A percentile compares a stretch with the other conserved stretches of the same genome.
phyloP scores from a whole-genome alignment of 2,113 vertebrate genomes.

The Sigmodon hispidus region DNA sequence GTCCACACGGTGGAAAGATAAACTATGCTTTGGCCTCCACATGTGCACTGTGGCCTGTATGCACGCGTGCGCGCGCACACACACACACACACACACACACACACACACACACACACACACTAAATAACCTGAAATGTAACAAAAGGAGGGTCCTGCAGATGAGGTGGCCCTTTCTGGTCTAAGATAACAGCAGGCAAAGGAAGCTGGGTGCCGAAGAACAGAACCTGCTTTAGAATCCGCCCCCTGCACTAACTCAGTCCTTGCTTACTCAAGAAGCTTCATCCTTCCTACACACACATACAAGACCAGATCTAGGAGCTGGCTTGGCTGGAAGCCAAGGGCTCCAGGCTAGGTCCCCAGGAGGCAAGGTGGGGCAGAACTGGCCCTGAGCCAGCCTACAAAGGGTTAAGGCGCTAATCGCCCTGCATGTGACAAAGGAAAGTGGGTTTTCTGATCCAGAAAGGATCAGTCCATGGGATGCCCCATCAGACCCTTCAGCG shows the following conservation, averaged over 20 bases:
- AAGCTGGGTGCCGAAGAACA: not conserved
- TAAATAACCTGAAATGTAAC: not conserved
- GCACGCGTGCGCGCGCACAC: too few species aligned
- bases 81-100: not conserved
- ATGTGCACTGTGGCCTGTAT: not conserved
- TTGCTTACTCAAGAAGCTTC: not conserved
- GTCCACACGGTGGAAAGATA: not conserved
- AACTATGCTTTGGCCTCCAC: not conserved
- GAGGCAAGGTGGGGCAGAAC: not conserved
- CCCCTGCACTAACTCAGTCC: not conserved
- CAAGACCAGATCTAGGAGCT: not conserved
- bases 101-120: not conserved
- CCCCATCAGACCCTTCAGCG: constrained; percentile 89
- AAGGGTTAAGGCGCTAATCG: constrained; percentile 86
- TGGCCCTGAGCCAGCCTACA: constrained; percentile 71
- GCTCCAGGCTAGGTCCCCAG: not conserved
- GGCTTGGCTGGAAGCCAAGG: not conserved
- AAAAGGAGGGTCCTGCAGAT: not conserved
- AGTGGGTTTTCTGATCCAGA: constrained; percentile 91
- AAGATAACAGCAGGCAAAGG: not conserved
- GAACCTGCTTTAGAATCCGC: not conserved
- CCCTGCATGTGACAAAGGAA: constrained; percentile 85
- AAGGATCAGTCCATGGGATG: constrained; percentile 90
- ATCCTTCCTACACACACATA: not conserved
- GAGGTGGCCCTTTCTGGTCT: not conserved